Evolutionary conservation across 2,888 invertebrate species (phyloP).

Genomic region (Lymantria monacha): DNA sequence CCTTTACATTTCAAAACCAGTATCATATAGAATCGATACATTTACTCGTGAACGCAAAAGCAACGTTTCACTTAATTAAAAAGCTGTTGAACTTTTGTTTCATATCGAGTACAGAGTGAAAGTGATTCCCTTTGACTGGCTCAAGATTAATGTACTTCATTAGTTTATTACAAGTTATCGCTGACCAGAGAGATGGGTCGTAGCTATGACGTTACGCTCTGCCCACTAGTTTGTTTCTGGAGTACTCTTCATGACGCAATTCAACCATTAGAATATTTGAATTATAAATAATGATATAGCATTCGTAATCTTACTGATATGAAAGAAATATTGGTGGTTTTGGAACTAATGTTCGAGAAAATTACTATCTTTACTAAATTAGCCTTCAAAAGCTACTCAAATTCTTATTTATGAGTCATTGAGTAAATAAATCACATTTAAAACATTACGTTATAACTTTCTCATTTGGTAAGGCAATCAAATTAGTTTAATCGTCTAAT

Average conservation of each 20-base stretch:
- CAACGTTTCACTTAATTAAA: slow-evolving; percentile 38
- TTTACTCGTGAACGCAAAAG: slow-evolving; percentile 15
- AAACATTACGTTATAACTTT: slow-evolving; percentile 23
- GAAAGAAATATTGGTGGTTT: slow-evolving; percentile 52
- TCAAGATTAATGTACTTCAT: slow-evolving; percentile 54
- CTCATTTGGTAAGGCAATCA: slow-evolving; percentile 23
- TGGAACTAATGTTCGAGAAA: slow-evolving; percentile 39
- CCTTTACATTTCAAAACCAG: slow-evolving; percentile 13
- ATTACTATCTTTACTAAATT: slow-evolving; percentile 35
- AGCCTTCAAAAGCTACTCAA: slow-evolving; percentile 34
- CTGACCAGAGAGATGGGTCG: slow-evolving; percentile 49
- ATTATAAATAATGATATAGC: slow-evolving; percentile 50
- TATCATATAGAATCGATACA: slow-evolving; percentile 17
- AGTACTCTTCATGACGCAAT: slow-evolving; percentile 50
- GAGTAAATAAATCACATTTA: slow-evolving; percentile 31
- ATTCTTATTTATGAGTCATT: slow-evolving; percentile 34
- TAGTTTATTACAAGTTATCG: slow-evolving; percentile 41
- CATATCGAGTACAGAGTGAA: slow-evolving; percentile 49
- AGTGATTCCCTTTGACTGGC: slow-evolving; percentile 57
- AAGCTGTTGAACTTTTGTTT: slow-evolving; percentile 40
- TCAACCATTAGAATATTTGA: slow-evolving; percentile 49
- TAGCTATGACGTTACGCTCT: slow-evolving; percentile 41
- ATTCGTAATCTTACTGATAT: slow-evolving; percentile 48
- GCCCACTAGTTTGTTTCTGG: slow-evolving; percentile 38
- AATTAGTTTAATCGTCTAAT: slow-evolving; percentile 15